phyloP scores from a whole-genome alignment of 2,888 invertebrate species.

The Agrotis segetum region DNA sequence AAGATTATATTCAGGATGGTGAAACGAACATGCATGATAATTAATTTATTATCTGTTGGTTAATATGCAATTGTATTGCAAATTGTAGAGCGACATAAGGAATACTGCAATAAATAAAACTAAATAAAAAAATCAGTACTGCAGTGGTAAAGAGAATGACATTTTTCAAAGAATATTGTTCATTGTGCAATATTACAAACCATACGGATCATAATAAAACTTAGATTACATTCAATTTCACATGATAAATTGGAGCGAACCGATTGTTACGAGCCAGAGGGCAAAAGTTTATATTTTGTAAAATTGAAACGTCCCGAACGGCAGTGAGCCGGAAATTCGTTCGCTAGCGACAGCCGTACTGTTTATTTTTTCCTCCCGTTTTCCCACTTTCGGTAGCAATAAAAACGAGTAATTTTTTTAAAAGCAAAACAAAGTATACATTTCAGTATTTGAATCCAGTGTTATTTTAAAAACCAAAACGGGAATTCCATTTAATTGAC shows the following conservation, averaged over 20 bases:
- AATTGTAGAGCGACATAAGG: too few species aligned
- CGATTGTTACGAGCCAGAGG: conserved; percentile 72
- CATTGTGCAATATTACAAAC: conserved; percentile 22
- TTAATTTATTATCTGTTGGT: conserved; percentile 6
- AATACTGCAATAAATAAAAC: background rate
- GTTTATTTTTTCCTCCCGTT: conserved; percentile 79
- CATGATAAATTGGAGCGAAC: conserved; percentile 69
- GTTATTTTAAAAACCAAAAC: conserved; percentile 34
- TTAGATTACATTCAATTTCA: conserved; percentile 64
- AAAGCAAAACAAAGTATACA: conserved; percentile 68
- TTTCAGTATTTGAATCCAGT: conserved; percentile 51
- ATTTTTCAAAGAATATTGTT: background rate
- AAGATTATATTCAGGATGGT: conserved; percentile 16
- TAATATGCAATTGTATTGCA: conserved; percentile 12
- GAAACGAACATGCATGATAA: background rate
- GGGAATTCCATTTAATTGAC: conserved; percentile 7
- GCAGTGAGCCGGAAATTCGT: conserved; percentile 83
- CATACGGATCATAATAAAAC: conserved; percentile 50
- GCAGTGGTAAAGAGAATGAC: background rate
- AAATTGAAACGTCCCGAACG: conserved; percentile 82
- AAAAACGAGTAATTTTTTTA: conserved; percentile 74
- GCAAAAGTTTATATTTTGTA: conserved; percentile 80
- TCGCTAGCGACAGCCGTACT: conserved; percentile 74
- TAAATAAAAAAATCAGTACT: background rate
- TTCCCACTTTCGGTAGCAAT: conserved; percentile 79